A percentile compares a stretch with the other conserved stretches of the same genome.
Evolutionary conservation across 2,888 invertebrate genomes (phyloP).

Genomic region (Netelia fuscicornis): DNA sequence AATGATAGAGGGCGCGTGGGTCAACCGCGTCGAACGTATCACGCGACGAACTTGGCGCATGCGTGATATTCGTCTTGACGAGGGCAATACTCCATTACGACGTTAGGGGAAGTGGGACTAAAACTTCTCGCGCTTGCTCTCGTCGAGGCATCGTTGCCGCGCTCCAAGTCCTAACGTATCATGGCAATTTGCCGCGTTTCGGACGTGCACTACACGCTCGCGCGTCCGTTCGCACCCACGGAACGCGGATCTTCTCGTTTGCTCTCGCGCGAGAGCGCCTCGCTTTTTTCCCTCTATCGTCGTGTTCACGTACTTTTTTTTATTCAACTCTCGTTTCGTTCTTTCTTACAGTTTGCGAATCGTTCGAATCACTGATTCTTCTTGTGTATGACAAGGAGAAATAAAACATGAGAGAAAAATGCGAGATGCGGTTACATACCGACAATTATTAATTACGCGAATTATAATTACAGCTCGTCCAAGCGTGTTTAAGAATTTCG

Average conservation of each 20-base stretch:
- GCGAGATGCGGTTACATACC: conserved; percentile 44
- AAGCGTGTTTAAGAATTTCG: neutral
- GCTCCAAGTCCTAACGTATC: conserved; percentile 4
- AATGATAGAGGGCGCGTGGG: conserved; percentile 10
- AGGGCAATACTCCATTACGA: conserved; percentile 1
- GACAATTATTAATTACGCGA: conserved; percentile 33
- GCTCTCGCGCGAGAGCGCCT: neutral
- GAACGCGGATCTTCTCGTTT: conserved; percentile 58
- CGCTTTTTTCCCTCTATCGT: conserved; percentile 6
- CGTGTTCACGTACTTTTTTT: neutral
- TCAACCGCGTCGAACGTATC: conserved; percentile 15
- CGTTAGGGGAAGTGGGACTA: conserved; percentile 8
- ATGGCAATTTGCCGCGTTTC: conserved; percentile 58
- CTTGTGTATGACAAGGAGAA: conserved; percentile 22
- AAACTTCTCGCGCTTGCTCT: neutral
- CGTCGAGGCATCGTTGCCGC: neutral
- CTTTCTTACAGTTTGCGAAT: conserved; percentile 61
- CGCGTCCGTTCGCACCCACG: conserved; percentile 42
- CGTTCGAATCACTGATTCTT: conserved; percentile 68
- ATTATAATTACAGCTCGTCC: conserved; percentile 10
- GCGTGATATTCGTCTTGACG: neutral
- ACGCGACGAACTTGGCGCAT: conserved; percentile 14
- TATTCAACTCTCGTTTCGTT: neutral
- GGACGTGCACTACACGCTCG: conserved; percentile 66
- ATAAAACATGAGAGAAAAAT: conserved; percentile 25